These are phyloP conservation scores for Diploscapter pachys DNA, from an alignment of 1,140 invertebrate genomes.

Conservation along the genomic window DNA sequence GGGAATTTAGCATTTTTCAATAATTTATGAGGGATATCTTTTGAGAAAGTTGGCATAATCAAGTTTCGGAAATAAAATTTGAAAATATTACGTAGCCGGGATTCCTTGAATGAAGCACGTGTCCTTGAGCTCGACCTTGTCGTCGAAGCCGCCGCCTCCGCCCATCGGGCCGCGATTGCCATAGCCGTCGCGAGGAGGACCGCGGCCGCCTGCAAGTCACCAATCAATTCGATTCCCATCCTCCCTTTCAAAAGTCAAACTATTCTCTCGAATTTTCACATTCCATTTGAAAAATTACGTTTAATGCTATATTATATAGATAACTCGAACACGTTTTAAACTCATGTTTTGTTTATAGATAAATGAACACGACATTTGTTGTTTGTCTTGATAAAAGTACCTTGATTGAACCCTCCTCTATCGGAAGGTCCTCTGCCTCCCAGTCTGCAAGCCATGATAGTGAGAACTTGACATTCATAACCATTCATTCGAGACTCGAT, in stretches of 20 bases:
- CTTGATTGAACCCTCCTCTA: slow-evolving; percentile 34
- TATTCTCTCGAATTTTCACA: neutral
- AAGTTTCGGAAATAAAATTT: neutral
- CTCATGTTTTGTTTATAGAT: neutral
- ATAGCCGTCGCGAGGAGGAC: slow-evolving; percentile 13
- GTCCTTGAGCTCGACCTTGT: slow-evolving; percentile 40
- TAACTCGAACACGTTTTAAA: neutral
- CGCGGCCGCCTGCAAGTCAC: slow-evolving; percentile 16
- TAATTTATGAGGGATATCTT: no score
- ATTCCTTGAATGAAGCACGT: slow-evolving; percentile 41
- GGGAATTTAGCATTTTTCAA: no score
- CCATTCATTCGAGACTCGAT: neutral
- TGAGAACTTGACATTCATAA: slow-evolving; percentile 10
- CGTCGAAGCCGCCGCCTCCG: slow-evolving; percentile 27
- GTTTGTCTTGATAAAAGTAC: slow-evolving; percentile 25
- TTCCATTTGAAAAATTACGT: neutral
- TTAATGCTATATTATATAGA: neutral
- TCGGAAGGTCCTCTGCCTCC: slow-evolving; percentile 25
- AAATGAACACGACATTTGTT: slow-evolving; percentile 12
- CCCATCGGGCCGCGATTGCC: slow-evolving; percentile 15
- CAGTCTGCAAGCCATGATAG: slow-evolving; percentile 30
- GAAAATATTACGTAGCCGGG: slow-evolving; percentile 14
- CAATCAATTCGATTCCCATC: neutral
- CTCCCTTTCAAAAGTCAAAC: neutral
- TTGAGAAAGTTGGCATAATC: neutral